Percentiles rank a stretch among this genome's conserved stretches.
Evolutionary conservation across 2,797 vertebrate species (phyloP).

Genomic region (Neosalanx taihuensis): DNA sequence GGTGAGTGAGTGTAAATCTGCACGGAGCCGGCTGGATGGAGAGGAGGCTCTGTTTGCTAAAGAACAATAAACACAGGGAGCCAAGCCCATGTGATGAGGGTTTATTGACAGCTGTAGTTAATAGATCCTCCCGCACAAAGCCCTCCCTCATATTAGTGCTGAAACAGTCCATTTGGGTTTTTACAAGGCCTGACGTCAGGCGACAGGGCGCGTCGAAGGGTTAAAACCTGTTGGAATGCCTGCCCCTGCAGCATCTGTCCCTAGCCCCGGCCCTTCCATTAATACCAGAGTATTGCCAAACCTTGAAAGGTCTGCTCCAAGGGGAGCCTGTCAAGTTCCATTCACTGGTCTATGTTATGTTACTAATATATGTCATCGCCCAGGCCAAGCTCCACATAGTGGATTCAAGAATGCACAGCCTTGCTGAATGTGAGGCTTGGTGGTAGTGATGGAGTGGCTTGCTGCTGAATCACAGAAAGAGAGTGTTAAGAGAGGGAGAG

Average conservation of each 20-base stretch:
- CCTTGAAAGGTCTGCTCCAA: constrained; percentile 72
- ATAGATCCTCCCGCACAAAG: constrained; percentile 50
- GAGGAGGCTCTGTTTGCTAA: constrained; percentile 60
- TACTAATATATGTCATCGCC: constrained; percentile 77
- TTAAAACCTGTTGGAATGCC: constrained; percentile 62
- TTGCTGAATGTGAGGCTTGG: constrained; percentile 63
- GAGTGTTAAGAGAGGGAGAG: not conserved
- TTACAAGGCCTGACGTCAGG: constrained; percentile 66
- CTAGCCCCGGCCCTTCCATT: constrained; percentile 46
- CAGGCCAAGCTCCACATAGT: constrained; percentile 72
- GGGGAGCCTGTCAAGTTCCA: constrained; percentile 76
- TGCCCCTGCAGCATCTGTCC: constrained; percentile 52
- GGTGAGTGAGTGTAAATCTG: constrained; percentile 39
- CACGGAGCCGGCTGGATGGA: constrained; percentile 38
- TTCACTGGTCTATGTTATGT: constrained; percentile 71
- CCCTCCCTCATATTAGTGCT: constrained; percentile 30
- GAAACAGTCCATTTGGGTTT: constrained; percentile 53
- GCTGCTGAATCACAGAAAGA: constrained; percentile 68
- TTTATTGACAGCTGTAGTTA: constrained; percentile 70
- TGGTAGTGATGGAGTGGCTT: constrained; percentile 55
- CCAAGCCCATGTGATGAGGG: constrained; percentile 35
- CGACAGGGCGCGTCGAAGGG: constrained; percentile 42
- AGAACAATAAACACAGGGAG: constrained; percentile 67
- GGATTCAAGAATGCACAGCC: constrained; percentile 71
- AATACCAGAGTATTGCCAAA: constrained; percentile 71